A percentile compares a stretch with the other conserved stretches of the same genome.
These are phyloP conservation scores for Nemotelus pantherinus DNA, from an alignment of 2,888 invertebrate genomes.

Conservation along the genomic window DNA sequence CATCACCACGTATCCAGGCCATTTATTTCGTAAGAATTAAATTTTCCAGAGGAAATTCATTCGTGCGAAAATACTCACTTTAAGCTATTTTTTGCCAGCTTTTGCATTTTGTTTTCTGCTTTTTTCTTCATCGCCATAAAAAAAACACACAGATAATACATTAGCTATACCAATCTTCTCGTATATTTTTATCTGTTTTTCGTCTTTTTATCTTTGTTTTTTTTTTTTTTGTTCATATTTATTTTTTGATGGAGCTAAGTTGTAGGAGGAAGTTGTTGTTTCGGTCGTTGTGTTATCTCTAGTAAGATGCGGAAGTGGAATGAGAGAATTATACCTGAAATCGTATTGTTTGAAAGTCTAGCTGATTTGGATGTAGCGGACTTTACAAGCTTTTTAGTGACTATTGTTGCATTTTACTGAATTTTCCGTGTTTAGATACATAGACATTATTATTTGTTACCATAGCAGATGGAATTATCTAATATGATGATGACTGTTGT, in stretches of 20 bases:
- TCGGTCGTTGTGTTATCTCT: too few species aligned
- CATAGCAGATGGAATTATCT: too few species aligned
- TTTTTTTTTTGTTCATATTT: background rate
- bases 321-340: too few species aligned
- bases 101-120: background rate
- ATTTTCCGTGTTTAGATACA: too few species aligned
- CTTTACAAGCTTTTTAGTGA: too few species aligned
- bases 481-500: too few species aligned
- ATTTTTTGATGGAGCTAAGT: background rate
- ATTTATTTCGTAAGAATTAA: conserved; percentile 18
- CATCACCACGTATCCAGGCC: too few species aligned
- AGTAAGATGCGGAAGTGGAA: too few species aligned
- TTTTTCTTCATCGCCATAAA: background rate
- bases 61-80: conserved; percentile 33
- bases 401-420: too few species aligned
- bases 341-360: too few species aligned
- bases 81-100: background rate
- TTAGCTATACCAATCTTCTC: background rate
- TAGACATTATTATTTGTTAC: too few species aligned
- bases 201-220: background rate
- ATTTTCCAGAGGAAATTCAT: conserved; percentile 22
- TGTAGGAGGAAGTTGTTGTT: conserved; percentile 2
- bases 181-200: background rate
- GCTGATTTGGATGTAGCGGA: too few species aligned
- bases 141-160: background rate